A percentile compares a stretch with the other conserved stretches of the same genome.
phyloP scores from a whole-genome alignment of 1,140 invertebrate species.

The Oppia nitens region DNA sequence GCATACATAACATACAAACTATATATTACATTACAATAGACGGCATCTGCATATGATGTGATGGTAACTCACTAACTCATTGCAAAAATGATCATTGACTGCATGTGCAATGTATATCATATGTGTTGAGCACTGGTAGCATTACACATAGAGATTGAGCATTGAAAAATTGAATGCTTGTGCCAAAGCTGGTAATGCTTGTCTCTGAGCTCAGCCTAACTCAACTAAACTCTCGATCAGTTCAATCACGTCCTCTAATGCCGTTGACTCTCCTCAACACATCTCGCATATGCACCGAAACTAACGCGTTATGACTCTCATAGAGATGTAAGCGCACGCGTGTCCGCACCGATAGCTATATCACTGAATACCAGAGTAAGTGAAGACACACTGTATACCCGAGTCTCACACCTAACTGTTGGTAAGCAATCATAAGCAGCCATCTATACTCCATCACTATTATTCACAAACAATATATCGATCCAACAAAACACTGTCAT shows the following conservation, averaged over 20 bases:
- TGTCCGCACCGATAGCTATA: background rate
- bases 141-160: background rate
- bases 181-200: background rate
- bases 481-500: too few species aligned
- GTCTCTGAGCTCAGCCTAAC: background rate
- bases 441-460: background rate
- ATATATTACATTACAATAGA: too few species aligned
- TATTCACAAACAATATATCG: background rate
- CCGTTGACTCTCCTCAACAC: background rate
- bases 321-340: background rate
- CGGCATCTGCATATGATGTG: background rate
- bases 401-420: background rate
- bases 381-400: too few species aligned
- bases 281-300: background rate
- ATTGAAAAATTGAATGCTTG: background rate
- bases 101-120: too few species aligned
- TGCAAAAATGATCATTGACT: background rate
- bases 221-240: background rate
- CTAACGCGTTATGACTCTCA: background rate
- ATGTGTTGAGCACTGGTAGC: too few species aligned
- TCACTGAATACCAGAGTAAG: too few species aligned
- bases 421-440: background rate
- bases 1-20: too few species aligned
- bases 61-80: background rate
- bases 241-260: background rate